Base-by-base conservation (phyloP, 2,113 vertebrate species). In the Stictonetta naevosa region DNA sequence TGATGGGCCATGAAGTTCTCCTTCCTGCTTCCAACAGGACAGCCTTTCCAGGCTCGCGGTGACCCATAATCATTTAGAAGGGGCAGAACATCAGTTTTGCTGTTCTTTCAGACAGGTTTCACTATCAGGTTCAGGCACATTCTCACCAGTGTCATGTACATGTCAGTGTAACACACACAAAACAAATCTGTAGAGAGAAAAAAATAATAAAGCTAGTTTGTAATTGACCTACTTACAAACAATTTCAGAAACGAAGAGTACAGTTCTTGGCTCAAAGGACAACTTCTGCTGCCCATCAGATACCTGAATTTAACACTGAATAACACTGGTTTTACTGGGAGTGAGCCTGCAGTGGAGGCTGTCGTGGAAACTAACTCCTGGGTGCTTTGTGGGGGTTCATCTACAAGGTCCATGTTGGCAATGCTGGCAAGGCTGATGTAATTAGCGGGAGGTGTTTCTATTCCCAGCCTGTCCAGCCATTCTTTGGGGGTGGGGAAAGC, bases 191-290 rank as follows among this genome's bases (percentile, higher is more conserved):
- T 48, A 21, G 20, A 19, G 6, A 34, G 31, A 67, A 75, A 69
- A 2, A 1, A 50, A 11, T 8, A 2, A 2, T 44, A 11, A 9
- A 21, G 13, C 26, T 4, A 10, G 18, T 4, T 38, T 38, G 38
- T 88, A 19, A 50, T 55, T 58, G 53, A 36, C 4, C 1, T 11
- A 5, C 31, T 26, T 4, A 11, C 12, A 73, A 56, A n/a, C 68
- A 34, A 38, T 5, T 75, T 42, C 44, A 58, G 29, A 28, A 34
- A 8, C 8, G 28, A 3, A 58, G 16, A 33, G n/a, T 46, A 52
- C 34, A 38, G 28, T 69, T 8, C 20, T 38, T 13, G 7, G 8
- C 48, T 25, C 10, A 6, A 10, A 62, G 15, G 10, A 26, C 55
- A 68, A 9, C 10, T 77, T 52, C 56, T 55, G 31, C 25, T 52